Evolutionary conservation across 2,888 invertebrate species (phyloP).

Genomic region (Anoncus sp.): DNA sequence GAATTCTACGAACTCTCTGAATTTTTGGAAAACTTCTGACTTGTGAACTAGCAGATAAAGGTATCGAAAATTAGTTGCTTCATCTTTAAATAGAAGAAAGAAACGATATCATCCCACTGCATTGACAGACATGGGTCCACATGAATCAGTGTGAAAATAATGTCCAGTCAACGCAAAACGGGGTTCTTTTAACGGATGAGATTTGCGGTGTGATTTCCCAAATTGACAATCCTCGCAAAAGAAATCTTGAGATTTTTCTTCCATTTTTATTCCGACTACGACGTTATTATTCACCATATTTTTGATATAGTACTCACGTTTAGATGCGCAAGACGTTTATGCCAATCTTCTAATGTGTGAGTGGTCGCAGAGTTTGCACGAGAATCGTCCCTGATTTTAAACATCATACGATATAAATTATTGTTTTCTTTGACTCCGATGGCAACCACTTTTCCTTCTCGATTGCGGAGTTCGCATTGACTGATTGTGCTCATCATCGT

Average conservation of each 20-base stretch:
- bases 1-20: too few species aligned
- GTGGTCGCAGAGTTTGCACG: too few species aligned
- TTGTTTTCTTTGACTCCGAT: too few species aligned
- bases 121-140: conserved; percentile 56
- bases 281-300: conserved; percentile 17
- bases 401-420: too few species aligned
- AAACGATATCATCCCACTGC: conserved; percentile 52
- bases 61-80: conserved; percentile 50
- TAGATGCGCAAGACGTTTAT: conserved; percentile 42
- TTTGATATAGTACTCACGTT: conserved; percentile 1
- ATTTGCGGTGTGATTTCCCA: too few species aligned
- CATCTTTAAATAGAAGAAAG: conserved; percentile 59
- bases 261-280: conserved; percentile 8
- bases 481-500: background rate
- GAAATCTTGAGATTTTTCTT: conserved; percentile 26
- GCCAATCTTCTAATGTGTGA: too few species aligned
- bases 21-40: conserved; percentile 49
- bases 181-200: too few species aligned
- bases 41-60: conserved; percentile 47
- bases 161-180: too few species aligned
- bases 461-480: background rate
- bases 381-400: too few species aligned
- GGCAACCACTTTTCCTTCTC: too few species aligned
- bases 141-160: conserved; percentile 57
- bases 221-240: conserved; percentile 56